phyloP scores from a whole-genome alignment of 2,888 invertebrate species.

The Hermaeophaga mercurialis region DNA sequence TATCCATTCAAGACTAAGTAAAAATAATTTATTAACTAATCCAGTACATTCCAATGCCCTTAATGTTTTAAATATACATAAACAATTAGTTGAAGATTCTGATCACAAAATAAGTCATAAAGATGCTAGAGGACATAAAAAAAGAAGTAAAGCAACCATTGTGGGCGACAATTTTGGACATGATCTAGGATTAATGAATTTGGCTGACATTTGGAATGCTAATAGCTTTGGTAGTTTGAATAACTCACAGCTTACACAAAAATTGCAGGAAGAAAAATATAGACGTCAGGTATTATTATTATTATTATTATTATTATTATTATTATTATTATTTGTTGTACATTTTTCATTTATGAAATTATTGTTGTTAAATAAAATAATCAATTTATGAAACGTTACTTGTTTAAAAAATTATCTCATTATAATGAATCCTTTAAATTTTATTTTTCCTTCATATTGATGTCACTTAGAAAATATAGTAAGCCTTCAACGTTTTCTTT shows the following conservation, averaged over 20 bases:
- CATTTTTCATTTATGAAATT: no score
- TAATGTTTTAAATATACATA: conserved; percentile 44
- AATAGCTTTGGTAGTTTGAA: conserved; percentile 39
- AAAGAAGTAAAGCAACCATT: conserved; percentile 33
- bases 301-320: no score
- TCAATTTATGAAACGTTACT: no score
- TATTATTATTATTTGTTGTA: no score
- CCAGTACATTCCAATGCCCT: conserved; percentile 45
- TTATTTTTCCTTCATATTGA: no score
- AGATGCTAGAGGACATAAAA: conserved; percentile 27
- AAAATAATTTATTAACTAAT: conserved; percentile 30
- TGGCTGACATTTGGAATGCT: conserved; percentile 68
- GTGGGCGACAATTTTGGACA: conserved; percentile 23
- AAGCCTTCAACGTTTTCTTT: no score
- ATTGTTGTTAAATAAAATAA: no score
- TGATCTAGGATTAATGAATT: conserved; percentile 53
- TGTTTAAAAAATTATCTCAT: no score
- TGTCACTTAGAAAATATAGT: no score
- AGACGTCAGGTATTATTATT: conserved; percentile 80
- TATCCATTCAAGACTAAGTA: conserved; percentile 29
- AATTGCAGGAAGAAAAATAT: conserved; percentile 77
- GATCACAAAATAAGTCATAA: conserved; percentile 26
- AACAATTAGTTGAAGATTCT: conserved; percentile 38
- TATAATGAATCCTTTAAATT: no score
- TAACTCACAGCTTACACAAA: conserved; percentile 49